Evolutionary conservation across 2,888 invertebrate species (phyloP).

Genomic region (Cepaea hortensis): DNA sequence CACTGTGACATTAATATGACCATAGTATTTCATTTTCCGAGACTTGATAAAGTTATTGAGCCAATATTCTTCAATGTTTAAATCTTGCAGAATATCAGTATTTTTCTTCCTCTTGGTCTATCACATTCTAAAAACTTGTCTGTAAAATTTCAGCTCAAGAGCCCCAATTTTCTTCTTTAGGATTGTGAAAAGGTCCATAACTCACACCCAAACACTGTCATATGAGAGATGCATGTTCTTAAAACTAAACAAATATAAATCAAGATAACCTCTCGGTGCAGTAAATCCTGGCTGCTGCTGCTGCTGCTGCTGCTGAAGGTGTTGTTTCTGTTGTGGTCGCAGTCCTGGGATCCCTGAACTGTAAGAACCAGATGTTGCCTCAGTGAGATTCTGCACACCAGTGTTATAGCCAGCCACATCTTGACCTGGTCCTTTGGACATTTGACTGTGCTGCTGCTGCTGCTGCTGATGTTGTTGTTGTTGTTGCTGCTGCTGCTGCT

Average conservation of each 20-base stretch:
- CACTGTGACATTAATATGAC: too few species aligned
- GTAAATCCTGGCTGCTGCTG: conserved; percentile 46
- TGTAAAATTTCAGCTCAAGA: too few species aligned
- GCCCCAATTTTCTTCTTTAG: too few species aligned
- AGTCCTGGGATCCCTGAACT: conserved; percentile 6
- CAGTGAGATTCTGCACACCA: background rate
- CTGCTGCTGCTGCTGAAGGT: conserved; percentile 27
- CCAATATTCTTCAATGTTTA: too few species aligned
- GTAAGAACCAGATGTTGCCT: background rate
- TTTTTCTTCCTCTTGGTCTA: too few species aligned
- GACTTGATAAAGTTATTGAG: too few species aligned
- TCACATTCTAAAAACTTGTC: too few species aligned
- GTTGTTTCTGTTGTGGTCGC: conserved; percentile 25
- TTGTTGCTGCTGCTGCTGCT: background rate
- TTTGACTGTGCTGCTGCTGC: conserved; percentile 12
- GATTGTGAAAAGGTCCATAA: too few species aligned
- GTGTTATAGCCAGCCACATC: background rate
- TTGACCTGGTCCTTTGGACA: background rate
- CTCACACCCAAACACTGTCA: too few species aligned
- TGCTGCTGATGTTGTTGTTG: background rate
- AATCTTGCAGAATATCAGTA: too few species aligned
- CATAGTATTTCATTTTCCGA: too few species aligned
- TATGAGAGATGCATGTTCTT: too few species aligned
- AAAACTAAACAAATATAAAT: background rate
- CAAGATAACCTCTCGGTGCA: conserved; percentile 62